A percentile compares a stretch with the other conserved stretches of the same genome.
phyloP scores from a whole-genome alignment of 2,113 vertebrate species.

The Forbesichthys papilliferus region DNA sequence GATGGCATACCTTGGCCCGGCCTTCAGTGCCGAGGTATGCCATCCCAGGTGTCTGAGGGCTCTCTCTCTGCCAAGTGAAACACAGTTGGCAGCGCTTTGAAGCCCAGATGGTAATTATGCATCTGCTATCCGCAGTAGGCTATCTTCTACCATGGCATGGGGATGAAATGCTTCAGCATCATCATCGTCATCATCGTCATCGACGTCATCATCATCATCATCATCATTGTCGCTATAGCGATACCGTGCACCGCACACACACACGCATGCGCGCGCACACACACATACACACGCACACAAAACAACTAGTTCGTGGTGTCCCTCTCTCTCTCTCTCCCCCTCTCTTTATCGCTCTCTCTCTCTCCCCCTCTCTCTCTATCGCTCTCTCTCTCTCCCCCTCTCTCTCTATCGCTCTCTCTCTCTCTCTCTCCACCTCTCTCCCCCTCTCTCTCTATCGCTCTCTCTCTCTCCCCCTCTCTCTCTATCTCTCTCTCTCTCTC shows the following conservation, averaged over 20 bases:
- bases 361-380: not conserved
- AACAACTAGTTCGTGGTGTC: not conserved
- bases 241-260: not conserved
- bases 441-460: not conserved
- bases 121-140: conserved; percentile 43
- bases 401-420: not conserved
- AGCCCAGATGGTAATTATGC: conserved; percentile 43
- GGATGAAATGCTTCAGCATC: conserved; percentile 12
- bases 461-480: no score
- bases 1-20: conserved; percentile 53
- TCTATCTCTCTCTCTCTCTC: no score
- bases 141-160: not conserved
- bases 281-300: no score
- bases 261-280: no score
- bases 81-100: conserved; percentile 49
- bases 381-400: not conserved
- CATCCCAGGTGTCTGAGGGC: conserved; percentile 34
- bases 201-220: no score
- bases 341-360: no score
- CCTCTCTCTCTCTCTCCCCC: not conserved
- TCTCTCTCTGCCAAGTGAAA: conserved; percentile 52
- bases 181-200: no score
- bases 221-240: not conserved
- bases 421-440: not conserved
- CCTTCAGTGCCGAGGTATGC: no score